phyloP scores from a whole-genome alignment of 1,140 invertebrate species.

The Drosophila dunni region DNA sequence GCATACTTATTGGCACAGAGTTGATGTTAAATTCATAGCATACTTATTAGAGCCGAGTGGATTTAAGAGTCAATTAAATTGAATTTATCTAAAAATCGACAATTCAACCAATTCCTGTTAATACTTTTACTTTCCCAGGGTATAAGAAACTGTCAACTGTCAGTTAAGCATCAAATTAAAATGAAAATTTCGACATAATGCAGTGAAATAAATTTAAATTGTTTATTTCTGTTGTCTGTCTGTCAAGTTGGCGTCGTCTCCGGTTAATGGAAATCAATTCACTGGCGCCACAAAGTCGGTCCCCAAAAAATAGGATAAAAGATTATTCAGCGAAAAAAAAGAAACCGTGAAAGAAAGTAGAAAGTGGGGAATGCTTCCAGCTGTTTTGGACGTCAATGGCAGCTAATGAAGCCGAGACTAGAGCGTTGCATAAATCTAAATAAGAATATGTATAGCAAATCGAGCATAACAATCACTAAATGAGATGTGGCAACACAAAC shows the following conservation, averaged over 20 bases:
- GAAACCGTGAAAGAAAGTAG: not conserved
- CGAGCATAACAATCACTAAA: conserved; percentile 52
- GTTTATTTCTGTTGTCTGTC: conserved; percentile 3
- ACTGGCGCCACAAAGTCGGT: conserved; percentile 40
- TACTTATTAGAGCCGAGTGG: not conserved
- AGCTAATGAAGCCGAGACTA: conserved; percentile 45
- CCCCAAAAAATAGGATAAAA: conserved; percentile 26
- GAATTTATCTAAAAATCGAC: too few species aligned
- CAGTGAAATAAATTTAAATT: conserved; percentile 14
- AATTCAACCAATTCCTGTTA: too few species aligned
- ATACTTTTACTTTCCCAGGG: not conserved
- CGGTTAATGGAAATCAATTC: conserved; percentile 40
- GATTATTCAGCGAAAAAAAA: conserved; percentile 42
- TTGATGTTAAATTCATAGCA: not conserved
- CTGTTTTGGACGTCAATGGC: conserved; percentile 38
- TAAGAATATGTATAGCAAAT: conserved; percentile 43
- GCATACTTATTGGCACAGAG: too few species aligned
- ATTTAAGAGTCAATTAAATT: too few species aligned
- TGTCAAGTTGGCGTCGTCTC: conserved; percentile 18
- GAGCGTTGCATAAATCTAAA: conserved; percentile 38
- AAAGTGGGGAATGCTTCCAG: conserved; percentile 2
- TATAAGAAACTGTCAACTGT: not conserved
- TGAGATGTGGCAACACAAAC: conserved; percentile 20
- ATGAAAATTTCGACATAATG: not conserved
- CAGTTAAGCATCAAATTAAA: not conserved